Evolutionary conservation across 92 coral and sea anemone genomes (phyloP).

Genomic region (Hydrozoanthus gracilis): DNA sequence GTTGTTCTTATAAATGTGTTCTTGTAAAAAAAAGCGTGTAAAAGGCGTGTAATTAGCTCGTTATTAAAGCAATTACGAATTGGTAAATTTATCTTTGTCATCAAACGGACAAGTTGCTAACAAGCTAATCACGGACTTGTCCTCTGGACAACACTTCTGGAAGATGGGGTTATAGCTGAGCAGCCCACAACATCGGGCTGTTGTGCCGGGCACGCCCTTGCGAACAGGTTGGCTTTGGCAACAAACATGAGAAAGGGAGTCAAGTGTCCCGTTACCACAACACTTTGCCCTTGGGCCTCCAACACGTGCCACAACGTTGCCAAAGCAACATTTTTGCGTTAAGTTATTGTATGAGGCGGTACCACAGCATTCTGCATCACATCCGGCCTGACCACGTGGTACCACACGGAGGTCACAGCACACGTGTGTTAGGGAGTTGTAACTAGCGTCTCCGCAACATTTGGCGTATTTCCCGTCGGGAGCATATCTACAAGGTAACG

Average conservation of each 20-base stretch:
- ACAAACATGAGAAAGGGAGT: conserved; percentile 35
- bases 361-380: conserved; percentile 34
- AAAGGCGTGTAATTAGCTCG: too few relatives aligned
- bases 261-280: neutral
- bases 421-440: conserved; percentile 47
- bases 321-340: conserved; percentile 35
- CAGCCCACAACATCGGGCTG: conserved; percentile 13
- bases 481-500: conserved; percentile 31
- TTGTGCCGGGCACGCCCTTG: neutral
- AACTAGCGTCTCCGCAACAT: conserved; percentile 50
- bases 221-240: conserved; percentile 14
- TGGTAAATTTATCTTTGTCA: neutral
- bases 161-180: conserved; percentile 8
- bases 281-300: conserved; percentile 36
- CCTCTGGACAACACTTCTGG: conserved; percentile 23
- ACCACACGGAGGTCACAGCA: conserved; percentile 44
- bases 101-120: neutral
- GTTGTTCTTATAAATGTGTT: too few relatives aligned
- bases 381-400: conserved; percentile 13
- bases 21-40: too few relatives aligned
- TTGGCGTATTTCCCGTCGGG: conserved; percentile 48
- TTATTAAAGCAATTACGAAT: neutral
- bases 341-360: conserved; percentile 12
- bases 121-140: neutral
- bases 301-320: conserved; percentile 2